Evolutionary conservation across 2,113 vertebrate species (phyloP).

Genomic region (Zootoca vivipara): DNA sequence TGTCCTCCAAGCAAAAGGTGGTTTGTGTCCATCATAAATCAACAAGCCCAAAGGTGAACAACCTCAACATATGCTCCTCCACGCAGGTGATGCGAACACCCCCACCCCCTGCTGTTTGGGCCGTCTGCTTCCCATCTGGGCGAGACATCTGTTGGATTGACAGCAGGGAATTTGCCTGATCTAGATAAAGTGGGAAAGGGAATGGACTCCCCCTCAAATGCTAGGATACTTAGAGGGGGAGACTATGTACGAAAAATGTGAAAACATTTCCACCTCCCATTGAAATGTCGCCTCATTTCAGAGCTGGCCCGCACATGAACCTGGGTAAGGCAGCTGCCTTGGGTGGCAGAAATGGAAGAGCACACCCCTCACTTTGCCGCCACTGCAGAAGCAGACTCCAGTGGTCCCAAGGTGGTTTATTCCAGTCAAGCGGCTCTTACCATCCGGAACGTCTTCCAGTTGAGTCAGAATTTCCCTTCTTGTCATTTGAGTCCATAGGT

Average conservation of each 20-base stretch:
- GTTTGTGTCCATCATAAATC: conserved; percentile 10
- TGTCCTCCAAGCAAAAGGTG: background rate
- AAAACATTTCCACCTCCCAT: background rate
- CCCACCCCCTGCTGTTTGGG: background rate
- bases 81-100: background rate
- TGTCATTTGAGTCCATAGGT: no score
- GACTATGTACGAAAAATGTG: background rate
- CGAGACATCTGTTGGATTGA: background rate
- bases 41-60: background rate
- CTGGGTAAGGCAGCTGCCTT: no score
- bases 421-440: no score
- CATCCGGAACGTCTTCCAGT: no score
- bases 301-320: no score
- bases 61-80: background rate
- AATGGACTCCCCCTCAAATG: background rate
- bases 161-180: background rate
- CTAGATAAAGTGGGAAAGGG: background rate
- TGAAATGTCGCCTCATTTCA: no score
- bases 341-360: no score
- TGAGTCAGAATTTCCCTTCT: no score
- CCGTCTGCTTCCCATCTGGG: background rate
- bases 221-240: background rate
- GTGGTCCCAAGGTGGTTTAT: no score
- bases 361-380: no score
- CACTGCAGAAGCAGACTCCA: no score